Evolutionary conservation across 1,140 invertebrate genomes (phyloP).

Genomic region (Eriocheir sinensis): DNA sequence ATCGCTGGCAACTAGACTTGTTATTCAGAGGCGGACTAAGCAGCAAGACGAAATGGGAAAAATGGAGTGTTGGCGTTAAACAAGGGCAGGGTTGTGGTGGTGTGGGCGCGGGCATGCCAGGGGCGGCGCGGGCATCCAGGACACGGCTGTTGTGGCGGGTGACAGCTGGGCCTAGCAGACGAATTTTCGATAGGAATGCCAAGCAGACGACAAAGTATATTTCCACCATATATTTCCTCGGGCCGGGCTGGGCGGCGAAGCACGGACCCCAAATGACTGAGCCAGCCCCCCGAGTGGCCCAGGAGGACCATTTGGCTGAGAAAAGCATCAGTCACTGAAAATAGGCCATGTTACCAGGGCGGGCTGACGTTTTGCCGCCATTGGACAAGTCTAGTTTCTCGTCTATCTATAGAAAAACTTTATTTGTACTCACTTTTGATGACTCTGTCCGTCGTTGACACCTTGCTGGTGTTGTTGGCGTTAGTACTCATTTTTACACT

Average conservation of each 20-base stretch:
- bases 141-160: neutral
- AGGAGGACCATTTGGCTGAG: neutral
- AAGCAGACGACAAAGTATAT: conserved; percentile 74
- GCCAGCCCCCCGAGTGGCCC: neutral
- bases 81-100: neutral
- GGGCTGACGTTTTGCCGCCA: conserved; percentile 74
- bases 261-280: too few relatives aligned
- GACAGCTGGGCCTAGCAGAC: conserved; percentile 72
- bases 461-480: conserved; percentile 77
- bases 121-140: neutral
- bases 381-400: conserved; percentile 32
- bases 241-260: too few relatives aligned
- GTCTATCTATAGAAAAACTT: conserved; percentile 40
- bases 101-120: neutral
- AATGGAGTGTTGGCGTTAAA: neutral
- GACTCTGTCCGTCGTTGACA: conserved; percentile 77
- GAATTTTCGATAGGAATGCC: conserved; percentile 76
- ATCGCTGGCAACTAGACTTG: neutral
- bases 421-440: conserved; percentile 77
- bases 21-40: neutral
- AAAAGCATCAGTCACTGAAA: neutral
- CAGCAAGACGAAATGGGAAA: neutral
- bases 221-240: conserved; percentile 1
- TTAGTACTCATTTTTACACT: conserved; percentile 78
- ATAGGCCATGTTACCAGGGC: neutral